Percentiles rank a stretch among this genome's conserved stretches.
phyloP scores from a whole-genome alignment of 92 coral and sea anemone genomes.

The Galaxea fascicularis region DNA sequence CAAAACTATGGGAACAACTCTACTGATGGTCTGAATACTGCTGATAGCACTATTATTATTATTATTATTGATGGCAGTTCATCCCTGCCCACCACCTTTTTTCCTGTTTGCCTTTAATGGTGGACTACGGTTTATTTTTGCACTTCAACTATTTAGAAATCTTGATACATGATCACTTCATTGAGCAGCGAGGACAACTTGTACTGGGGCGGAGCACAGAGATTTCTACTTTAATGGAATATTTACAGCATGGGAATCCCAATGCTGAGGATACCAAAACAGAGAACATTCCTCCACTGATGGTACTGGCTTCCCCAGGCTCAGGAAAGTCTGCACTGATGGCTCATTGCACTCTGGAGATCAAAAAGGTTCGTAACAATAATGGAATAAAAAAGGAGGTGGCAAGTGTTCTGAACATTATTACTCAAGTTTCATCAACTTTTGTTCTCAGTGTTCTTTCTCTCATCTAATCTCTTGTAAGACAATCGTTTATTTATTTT shows the following conservation, averaged over 20 bases:
- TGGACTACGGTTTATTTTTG: too few relatives aligned
- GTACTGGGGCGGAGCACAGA: slow-evolving; percentile 72
- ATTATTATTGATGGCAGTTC: too few relatives aligned
- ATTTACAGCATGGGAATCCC: slow-evolving; percentile 44
- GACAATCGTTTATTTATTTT: not conserved
- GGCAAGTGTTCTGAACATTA: not conserved
- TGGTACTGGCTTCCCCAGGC: slow-evolving; percentile 78
- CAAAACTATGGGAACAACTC: too few relatives aligned
- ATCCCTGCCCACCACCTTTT: too few relatives aligned
- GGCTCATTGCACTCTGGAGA: slow-evolving; percentile 74
- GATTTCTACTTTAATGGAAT: slow-evolving; percentile 65
- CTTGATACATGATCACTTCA: slow-evolving; percentile 70
- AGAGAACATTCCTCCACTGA: slow-evolving; percentile 34
- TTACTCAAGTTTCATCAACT: not conserved
- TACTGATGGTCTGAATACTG: too few relatives aligned
- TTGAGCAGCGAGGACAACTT: slow-evolving; percentile 72
- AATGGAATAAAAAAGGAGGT: not conserved
- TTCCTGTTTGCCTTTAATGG: too few relatives aligned
- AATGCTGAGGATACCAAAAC: slow-evolving; percentile 45
- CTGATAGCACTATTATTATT: too few relatives aligned
- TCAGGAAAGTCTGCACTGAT: slow-evolving; percentile 83
- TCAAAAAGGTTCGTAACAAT: slow-evolving; percentile 56
- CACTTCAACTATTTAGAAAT: slow-evolving; percentile 32
- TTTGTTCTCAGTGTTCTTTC: not conserved
- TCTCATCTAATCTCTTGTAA: not conserved